These are phyloP conservation scores for Drosophila erecta DNA, from an alignment of 1,140 invertebrate species.

Conservation along the genomic window DNA sequence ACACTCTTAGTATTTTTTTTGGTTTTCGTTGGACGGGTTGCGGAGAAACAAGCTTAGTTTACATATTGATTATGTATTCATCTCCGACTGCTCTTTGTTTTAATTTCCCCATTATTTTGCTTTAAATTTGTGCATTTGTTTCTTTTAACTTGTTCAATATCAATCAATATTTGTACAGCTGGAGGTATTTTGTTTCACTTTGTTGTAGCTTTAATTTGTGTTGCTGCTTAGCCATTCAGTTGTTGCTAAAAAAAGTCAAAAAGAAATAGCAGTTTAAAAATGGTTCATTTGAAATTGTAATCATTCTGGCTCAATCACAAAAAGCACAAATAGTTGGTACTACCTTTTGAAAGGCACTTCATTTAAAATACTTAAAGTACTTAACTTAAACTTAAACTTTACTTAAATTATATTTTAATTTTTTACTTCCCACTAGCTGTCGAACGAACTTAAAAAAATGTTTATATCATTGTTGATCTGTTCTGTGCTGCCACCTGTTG, in stretches of 20 bases:
- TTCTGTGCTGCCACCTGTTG: conserved; percentile 65
- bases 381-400: too few relatives aligned
- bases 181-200: conserved; percentile 54
- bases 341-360: neutral
- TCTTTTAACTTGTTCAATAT: conserved; percentile 35
- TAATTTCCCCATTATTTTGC: conserved; percentile 23
- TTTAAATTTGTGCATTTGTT: conserved; percentile 18
- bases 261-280: too few relatives aligned
- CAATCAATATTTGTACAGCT: conserved; percentile 59
- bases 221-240: conserved; percentile 32
- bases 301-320: neutral
- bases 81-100: neutral
- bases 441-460: conserved; percentile 13
- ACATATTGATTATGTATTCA: conserved; percentile 1
- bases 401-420: conserved; percentile 44
- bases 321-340: neutral
- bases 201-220: conserved; percentile 24
- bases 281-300: neutral
- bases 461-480: conserved; percentile 38
- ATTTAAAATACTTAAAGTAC: conserved; percentile 1
- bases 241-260: conserved; percentile 21
- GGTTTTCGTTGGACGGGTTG: conserved; percentile 22
- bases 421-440: conserved; percentile 35
- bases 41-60: conserved; percentile 5
- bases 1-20: neutral